Evolutionary conservation across 2,797 vertebrate genomes (phyloP), one percentile per base, ranked within the genome.

Genomic region (Hypotaenidia okinawae): DNA sequence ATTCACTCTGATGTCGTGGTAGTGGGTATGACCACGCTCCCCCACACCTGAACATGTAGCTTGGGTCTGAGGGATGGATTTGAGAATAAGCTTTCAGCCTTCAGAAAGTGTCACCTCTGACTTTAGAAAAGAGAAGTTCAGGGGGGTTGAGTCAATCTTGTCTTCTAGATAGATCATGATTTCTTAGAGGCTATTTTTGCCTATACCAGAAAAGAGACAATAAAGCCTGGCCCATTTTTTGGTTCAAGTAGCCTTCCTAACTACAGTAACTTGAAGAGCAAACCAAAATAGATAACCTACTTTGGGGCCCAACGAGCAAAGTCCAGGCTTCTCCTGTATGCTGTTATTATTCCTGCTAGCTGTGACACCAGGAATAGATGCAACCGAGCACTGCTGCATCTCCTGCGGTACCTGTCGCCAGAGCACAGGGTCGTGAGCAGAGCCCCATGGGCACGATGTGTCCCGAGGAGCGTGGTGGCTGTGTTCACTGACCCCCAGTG

Each of bases 301-400:
- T 84, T 45, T 13, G 10, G 25, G 39, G 39, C 39, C 41, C 61
- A 49, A 45, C 41, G 62, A 49, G 27, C 21, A 81, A 61, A 45
- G 30, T 12, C n/a, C 24, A 30, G 5, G 5, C 13, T 57, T 62
- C 49, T 28, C 16, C n/a, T n/a, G 23, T 32, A 41, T 55, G 62
- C 23, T 2, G 0, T 21, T 68, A 39, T 49, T 5, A 5, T 35
- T 63, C 32, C 41, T 16, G 41, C 17, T 7, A 57, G 43, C 69
- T 70, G 58, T 37, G 58, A n/a, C 72, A 43, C 35, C 49, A 32
- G 45, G 21, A 54, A 55, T n/a, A 57, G 57, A 63, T 0, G 1
- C 18, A 41, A 10, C 17, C 0, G 2, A 18, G 32, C 51, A 35
- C 1, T 49, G 35, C 24, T 27, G 19, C 41, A 13, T 16, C 2